Percentiles rank a stretch among this genome's conserved stretches.
These are phyloP conservation scores for Hydroisotoma schaefferi DNA, from an alignment of 2,888 invertebrate species.

Conservation along the genomic window DNA sequence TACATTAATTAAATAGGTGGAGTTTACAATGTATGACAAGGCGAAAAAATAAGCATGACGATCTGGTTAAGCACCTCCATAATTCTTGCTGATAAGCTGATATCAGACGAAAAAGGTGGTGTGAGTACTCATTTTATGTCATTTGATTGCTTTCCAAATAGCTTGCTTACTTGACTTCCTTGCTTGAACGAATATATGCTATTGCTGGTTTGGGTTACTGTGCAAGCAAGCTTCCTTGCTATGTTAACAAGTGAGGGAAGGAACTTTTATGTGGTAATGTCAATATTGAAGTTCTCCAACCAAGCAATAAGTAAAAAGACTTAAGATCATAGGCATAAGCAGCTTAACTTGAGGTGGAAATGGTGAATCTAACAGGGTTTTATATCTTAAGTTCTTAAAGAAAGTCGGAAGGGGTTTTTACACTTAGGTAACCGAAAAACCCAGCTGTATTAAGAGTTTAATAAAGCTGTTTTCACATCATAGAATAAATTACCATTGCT, in stretches of 20 bases:
- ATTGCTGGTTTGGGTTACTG: background rate
- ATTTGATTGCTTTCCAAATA: slow-evolving; percentile 3
- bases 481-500: too few species aligned
- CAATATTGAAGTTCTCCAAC: slow-evolving; percentile 5
- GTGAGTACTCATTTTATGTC: background rate
- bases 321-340: background rate
- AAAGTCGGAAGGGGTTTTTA: background rate
- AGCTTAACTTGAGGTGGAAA: background rate
- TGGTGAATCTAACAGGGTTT: background rate
- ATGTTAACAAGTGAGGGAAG: too few species aligned
- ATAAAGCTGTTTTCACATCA: too few species aligned
- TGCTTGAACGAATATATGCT: too few species aligned
- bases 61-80: too few species aligned
- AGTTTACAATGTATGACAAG: too few species aligned
- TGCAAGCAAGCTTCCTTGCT: too few species aligned
- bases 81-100: too few species aligned
- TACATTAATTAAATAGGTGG: too few species aligned
- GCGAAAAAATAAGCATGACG: too few species aligned
- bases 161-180: too few species aligned
- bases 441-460: too few species aligned
- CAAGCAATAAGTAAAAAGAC: slow-evolving; percentile 2
- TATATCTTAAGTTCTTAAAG: background rate
- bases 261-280: background rate
- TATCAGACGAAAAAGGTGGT: background rate
- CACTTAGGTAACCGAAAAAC: background rate